These are phyloP conservation scores for Gari tellinella DNA, from an alignment of 2,888 invertebrate genomes.

Conservation along the genomic window DNA sequence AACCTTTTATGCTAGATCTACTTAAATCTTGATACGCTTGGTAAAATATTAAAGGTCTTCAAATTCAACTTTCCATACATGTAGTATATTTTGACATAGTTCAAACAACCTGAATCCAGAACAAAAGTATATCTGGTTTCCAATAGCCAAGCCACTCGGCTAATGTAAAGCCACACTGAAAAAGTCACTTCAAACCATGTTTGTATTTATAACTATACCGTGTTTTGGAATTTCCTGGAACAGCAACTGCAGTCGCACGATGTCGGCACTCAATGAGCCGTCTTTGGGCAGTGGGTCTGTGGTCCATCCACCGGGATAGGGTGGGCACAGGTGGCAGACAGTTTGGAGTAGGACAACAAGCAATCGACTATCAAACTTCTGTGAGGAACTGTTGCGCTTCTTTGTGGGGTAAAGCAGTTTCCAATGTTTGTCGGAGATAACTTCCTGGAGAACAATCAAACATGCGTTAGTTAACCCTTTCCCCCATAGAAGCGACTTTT, in stretches of 20 bases:
- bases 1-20: too few relatives aligned
- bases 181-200: too few relatives aligned
- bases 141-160: too few relatives aligned
- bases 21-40: too few relatives aligned
- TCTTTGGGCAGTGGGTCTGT: slow-evolving; percentile 72
- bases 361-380: slow-evolving; percentile 72
- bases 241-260: slow-evolving; percentile 74
- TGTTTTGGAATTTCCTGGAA: slow-evolving; percentile 62
- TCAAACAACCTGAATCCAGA: too few relatives aligned
- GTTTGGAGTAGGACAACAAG: slow-evolving; percentile 75
- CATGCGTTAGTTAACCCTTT: too few relatives aligned
- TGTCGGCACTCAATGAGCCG: slow-evolving; percentile 76
- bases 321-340: slow-evolving; percentile 78
- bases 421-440: slow-evolving; percentile 71
- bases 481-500: too few relatives aligned
- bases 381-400: slow-evolving; percentile 67
- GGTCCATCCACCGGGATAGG: slow-evolving; percentile 81
- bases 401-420: slow-evolving; percentile 70
- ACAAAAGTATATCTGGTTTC: too few relatives aligned
- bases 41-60: too few relatives aligned
- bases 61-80: too few relatives aligned
- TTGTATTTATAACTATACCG: slow-evolving; percentile 38
- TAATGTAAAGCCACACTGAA: too few relatives aligned
- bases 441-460: slow-evolving; percentile 38
- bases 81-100: too few relatives aligned